These are phyloP conservation scores for Callaeas wilsoni DNA, from an alignment of 2,113 vertebrate genomes.

Conservation along the genomic window DNA sequence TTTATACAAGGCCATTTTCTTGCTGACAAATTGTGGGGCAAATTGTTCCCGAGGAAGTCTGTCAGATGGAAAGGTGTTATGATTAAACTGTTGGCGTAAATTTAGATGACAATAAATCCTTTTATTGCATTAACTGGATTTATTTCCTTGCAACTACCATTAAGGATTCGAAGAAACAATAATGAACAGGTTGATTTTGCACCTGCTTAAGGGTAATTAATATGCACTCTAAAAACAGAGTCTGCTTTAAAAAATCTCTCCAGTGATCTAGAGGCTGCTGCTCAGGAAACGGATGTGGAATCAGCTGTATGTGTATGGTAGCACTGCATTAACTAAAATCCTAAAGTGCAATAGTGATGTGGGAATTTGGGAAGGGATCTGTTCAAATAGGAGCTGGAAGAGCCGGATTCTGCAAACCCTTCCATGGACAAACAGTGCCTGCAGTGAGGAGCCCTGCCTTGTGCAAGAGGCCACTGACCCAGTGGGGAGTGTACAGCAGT, in stretches of 20 bases:
- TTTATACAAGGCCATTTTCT: slow-evolving; percentile 77
- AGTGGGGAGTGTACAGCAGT: too few relatives aligned
- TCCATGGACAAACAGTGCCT: neutral
- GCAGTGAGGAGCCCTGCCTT: neutral
- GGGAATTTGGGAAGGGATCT: neutral
- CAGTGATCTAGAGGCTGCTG: neutral
- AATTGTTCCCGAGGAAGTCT: slow-evolving; percentile 76
- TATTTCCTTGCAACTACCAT: slow-evolving; percentile 66
- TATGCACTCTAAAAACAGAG: slow-evolving; percentile 57
- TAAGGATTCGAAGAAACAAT: slow-evolving; percentile 67
- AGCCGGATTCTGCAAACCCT: neutral
- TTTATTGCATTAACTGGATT: slow-evolving; percentile 72
- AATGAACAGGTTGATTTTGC: slow-evolving; percentile 72
- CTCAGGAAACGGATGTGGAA: neutral
- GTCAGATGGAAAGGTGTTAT: slow-evolving; percentile 74
- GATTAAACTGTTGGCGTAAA: slow-evolving; percentile 75
- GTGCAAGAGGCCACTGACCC: too few relatives aligned
- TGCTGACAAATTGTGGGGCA: slow-evolving; percentile 76
- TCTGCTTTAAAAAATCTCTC: neutral
- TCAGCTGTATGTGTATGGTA: neutral
- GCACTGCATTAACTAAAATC: neutral
- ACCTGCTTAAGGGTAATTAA: slow-evolving; percentile 74
- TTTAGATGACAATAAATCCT: slow-evolving; percentile 76
- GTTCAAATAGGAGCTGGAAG: too few relatives aligned
- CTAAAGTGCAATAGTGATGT: fast-evolving